Evolutionary conservation across 2,888 invertebrate genomes (phyloP).

Genomic region (Strigamia maritima): DNA sequence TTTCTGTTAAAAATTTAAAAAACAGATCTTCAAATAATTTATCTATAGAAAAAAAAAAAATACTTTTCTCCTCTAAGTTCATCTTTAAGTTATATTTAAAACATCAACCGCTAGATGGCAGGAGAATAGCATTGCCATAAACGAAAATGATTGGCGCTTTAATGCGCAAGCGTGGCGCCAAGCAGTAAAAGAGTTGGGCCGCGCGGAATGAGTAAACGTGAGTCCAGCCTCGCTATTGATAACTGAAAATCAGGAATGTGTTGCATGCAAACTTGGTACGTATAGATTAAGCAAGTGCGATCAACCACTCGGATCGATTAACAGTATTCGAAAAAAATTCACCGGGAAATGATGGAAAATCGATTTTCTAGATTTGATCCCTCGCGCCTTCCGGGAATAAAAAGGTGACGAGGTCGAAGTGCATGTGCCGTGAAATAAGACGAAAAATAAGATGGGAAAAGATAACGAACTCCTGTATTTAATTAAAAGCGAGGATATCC

Average conservation of each 20-base stretch:
- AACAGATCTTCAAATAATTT: too few species aligned
- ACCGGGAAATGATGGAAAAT: neutral
- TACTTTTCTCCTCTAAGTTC: too few species aligned
- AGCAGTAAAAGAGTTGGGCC: neutral
- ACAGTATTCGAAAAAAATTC: neutral
- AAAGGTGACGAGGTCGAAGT: neutral
- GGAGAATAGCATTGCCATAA: neutral
- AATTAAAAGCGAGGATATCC: neutral
- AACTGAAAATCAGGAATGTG: neutral
- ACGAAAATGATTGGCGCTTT: neutral
- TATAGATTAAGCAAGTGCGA: neutral
- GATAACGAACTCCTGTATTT: neutral
- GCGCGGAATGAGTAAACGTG: neutral
- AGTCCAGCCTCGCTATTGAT: neutral
- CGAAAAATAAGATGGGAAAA: neutral
- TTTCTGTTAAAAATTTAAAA: too few species aligned
- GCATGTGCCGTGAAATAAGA: neutral
- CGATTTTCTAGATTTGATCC: neutral
- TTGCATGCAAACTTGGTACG: neutral
- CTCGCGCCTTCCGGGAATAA: neutral
- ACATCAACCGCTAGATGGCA: neutral
- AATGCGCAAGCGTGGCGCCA: constrained; percentile 4
- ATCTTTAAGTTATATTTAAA: too few species aligned
- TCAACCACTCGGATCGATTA: neutral
- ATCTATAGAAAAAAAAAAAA: too few species aligned